Evolutionary conservation across 37 sponge, comb jelly and placozoan species (phyloP).

Genomic region (Tethya wilhelma): DNA sequence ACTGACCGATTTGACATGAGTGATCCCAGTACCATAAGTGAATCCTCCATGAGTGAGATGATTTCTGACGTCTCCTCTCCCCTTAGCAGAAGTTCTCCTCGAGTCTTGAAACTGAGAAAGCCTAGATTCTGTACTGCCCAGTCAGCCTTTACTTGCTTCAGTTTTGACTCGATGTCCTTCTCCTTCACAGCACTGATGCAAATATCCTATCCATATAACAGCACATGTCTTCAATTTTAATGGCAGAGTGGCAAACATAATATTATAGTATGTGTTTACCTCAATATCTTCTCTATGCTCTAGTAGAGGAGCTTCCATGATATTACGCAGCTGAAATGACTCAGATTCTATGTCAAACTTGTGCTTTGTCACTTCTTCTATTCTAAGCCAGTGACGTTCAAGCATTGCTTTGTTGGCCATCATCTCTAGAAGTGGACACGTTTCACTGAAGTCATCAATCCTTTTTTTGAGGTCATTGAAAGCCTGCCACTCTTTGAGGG

Average conservation of each 20-base stretch:
- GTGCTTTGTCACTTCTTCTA: slow-evolving; percentile 86
- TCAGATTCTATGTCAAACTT: slow-evolving; percentile 95
- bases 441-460: slow-evolving; percentile 98
- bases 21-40: slow-evolving; percentile 98
- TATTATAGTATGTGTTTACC: slow-evolving; percentile 19
- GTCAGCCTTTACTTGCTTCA: slow-evolving; percentile 94
- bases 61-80: slow-evolving; percentile 94
- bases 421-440: slow-evolving; percentile 95
- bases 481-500: slow-evolving; percentile 97
- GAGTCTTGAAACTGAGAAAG: slow-evolving; percentile 92
- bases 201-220: slow-evolving; percentile 66
- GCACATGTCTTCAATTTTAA: neutral
- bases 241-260: neutral
- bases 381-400: slow-evolving; percentile 94
- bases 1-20: slow-evolving; percentile 93
- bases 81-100: slow-evolving; percentile 97
- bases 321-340: slow-evolving; percentile 82
- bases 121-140: slow-evolving; percentile 93
- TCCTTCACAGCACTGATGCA: slow-evolving; percentile 99
- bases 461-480: slow-evolving; percentile 96
- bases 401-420: slow-evolving; percentile 97
- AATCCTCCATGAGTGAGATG: slow-evolving; percentile 97
- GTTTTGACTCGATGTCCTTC: slow-evolving; percentile 97
- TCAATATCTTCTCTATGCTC: slow-evolving; percentile 97
- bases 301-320: slow-evolving; percentile 99